phyloP scores from a whole-genome alignment of 2,113 vertebrate species.

The Thamnaconus septentrionalis region DNA sequence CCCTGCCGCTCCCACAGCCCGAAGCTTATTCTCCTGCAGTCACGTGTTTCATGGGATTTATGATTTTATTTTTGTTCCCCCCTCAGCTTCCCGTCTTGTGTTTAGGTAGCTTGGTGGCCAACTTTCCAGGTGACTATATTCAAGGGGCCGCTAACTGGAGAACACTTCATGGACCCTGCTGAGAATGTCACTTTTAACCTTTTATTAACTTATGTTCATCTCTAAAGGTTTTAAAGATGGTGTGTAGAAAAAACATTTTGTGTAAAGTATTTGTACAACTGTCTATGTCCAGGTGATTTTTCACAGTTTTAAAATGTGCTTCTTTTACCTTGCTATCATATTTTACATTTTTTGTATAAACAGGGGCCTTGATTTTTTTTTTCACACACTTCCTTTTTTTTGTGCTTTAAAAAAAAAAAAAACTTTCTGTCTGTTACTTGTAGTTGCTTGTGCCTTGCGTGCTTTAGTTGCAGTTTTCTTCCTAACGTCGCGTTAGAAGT shows the following conservation, averaged over 20 bases:
- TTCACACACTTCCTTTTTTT: constrained; percentile 38
- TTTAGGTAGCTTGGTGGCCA: constrained; percentile 36
- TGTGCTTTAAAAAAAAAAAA: not conserved
- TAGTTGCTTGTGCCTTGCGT: constrained; percentile 71
- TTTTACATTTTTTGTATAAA: constrained; percentile 73
- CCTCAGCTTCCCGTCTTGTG: not conserved
- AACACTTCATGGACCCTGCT: constrained; percentile 71
- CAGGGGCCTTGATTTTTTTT: constrained; percentile 65
- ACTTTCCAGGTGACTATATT: constrained; percentile 47
- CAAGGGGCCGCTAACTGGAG: constrained; percentile 57
- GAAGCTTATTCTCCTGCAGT: not conserved
- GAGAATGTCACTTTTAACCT: constrained; percentile 74
- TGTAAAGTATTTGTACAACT: constrained; percentile 90
- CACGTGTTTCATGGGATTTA: not conserved
- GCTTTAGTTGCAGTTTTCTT: constrained; percentile 68
- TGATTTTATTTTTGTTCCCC: not conserved
- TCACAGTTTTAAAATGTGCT: constrained; percentile 65
- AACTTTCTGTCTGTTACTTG: constrained; percentile 11
- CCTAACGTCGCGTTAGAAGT: constrained; percentile 50
- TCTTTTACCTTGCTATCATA: constrained; percentile 81
- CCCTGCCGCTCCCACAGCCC: not conserved
- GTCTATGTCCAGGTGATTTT: constrained; percentile 80
- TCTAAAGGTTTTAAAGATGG: constrained; percentile 83
- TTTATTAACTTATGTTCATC: constrained; percentile 82
- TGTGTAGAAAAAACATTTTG: constrained; percentile 74